A percentile compares a stretch with the other conserved stretches of the same genome.
These are phyloP conservation scores for Phyllopteryx taeniolatus DNA, from an alignment of 2,113 vertebrate species.

Conservation along the genomic window DNA sequence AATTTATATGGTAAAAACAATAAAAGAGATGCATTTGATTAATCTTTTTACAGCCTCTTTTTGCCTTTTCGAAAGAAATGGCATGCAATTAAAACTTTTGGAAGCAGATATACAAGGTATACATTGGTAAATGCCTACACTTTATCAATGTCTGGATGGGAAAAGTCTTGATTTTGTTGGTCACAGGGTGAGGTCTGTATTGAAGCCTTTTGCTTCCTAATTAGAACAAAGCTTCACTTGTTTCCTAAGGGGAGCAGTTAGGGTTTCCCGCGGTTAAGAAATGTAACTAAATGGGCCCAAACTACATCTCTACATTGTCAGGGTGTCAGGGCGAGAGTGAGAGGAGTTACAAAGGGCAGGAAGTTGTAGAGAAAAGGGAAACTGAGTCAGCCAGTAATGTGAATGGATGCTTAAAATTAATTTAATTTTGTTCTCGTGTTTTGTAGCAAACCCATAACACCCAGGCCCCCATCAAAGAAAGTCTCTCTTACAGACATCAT, in stretches of 20 bases:
- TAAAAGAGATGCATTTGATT: background rate
- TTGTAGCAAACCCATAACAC: background rate
- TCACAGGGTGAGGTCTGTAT: slow-evolving; percentile 12
- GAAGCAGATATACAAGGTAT: slow-evolving; percentile 3
- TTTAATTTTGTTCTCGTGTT: background rate
- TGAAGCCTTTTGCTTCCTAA: slow-evolving; percentile 38
- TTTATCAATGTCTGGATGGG: slow-evolving; percentile 27
- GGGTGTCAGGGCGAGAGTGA: slow-evolving; percentile 2
- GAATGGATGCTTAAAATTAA: background rate
- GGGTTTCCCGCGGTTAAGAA: slow-evolving; percentile 29
- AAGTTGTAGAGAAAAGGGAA: background rate
- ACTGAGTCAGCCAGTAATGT: background rate
- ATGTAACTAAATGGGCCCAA: slow-evolving; percentile 37
- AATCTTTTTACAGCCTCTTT: slow-evolving; percentile 10
- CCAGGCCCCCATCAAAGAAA: background rate
- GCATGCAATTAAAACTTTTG: slow-evolving; percentile 28
- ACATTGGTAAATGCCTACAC: slow-evolving; percentile 8
- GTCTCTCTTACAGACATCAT: background rate
- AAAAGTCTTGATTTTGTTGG: slow-evolving; percentile 19
- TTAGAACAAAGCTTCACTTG: slow-evolving; percentile 53
- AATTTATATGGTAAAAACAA: background rate
- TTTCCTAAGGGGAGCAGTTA: slow-evolving; percentile 34
- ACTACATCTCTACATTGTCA: slow-evolving; percentile 22
- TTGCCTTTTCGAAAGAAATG: slow-evolving; percentile 31
- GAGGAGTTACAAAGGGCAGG: slow-evolving; percentile 2